Percentiles rank a stretch among this genome's conserved stretches.
Conservation (phyloP, 2,113 vertebrate genomes). For the Galbula dea region DNA sequence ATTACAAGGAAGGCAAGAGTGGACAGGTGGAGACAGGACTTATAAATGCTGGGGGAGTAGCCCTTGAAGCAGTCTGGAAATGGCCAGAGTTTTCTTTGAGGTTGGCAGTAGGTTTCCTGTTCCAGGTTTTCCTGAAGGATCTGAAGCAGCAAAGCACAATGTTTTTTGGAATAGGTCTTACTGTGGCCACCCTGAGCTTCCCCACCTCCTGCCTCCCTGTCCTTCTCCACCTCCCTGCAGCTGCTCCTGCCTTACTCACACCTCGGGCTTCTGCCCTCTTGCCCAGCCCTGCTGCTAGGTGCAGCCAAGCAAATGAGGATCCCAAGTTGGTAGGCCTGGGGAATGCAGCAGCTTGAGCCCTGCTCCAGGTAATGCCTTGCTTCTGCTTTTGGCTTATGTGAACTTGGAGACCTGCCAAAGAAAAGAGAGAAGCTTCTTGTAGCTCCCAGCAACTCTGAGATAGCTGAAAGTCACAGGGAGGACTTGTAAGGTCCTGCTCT, state of each 20-base stretch:
- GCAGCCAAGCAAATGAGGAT: not conserved
- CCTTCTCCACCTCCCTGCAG: not conserved
- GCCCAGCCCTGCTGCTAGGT: not conserved
- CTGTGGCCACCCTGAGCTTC: not conserved
- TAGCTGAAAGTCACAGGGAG: not conserved
- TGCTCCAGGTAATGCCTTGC: not conserved
- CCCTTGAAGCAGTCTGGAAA: not conserved
- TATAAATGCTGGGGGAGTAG: not conserved
- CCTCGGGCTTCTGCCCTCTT: not conserved
- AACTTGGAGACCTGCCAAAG: not conserved
- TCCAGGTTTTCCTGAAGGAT: not conserved
- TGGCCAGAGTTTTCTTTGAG: not conserved
- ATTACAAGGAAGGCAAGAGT: not conserved
- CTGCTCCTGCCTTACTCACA: not conserved
- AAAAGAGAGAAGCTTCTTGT: not conserved
- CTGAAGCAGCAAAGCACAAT: not conserved
- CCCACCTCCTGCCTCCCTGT: not conserved
- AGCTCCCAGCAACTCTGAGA: not conserved
- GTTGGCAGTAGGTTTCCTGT: not conserved
- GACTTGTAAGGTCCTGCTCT: not conserved
- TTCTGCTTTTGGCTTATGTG: not conserved
- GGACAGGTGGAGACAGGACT: slow-evolving; percentile 3
- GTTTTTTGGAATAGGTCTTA: not conserved
- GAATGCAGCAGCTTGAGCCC: not conserved
- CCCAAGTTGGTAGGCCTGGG: not conserved